A percentile compares a stretch with the other conserved stretches of the same genome.
Evolutionary conservation across 2,888 invertebrate genomes (phyloP).

Genomic region (Heliconius hortense): DNA sequence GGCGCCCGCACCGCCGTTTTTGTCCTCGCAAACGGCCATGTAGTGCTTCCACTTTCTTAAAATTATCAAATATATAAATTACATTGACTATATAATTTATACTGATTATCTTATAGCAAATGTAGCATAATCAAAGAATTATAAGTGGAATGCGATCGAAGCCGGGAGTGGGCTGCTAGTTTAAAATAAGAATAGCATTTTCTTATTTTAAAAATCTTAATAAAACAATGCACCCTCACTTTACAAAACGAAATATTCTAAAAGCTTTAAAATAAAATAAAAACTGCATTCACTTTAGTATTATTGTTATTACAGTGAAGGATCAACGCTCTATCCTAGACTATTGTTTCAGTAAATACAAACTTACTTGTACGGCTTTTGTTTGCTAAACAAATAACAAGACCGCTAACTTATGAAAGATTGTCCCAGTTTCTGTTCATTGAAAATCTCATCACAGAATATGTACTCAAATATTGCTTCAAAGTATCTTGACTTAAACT

Average conservation of each 20-base stretch:
- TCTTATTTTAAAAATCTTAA: not conserved
- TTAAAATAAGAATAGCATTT: not conserved
- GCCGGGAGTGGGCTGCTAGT: not conserved
- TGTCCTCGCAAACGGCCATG: no score
- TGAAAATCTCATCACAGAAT: constrained; percentile 5
- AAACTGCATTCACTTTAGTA: not conserved
- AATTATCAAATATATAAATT: no score
- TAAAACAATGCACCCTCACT: not conserved
- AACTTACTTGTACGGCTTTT: constrained; percentile 14
- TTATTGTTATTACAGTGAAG: constrained; percentile 10
- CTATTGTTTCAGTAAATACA: constrained; percentile 22
- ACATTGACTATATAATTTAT: no score
- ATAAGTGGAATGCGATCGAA: no score
- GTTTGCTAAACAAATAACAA: constrained; percentile 23
- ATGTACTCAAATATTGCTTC: constrained; percentile 6
- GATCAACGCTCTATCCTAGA: constrained; percentile 11
- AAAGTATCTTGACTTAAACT: not conserved
- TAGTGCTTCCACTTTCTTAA: no score
- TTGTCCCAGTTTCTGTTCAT: constrained; percentile 3
- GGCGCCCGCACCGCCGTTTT: no score
- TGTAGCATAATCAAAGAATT: no score
- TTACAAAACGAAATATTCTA: constrained; percentile 4
- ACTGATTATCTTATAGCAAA: no score
- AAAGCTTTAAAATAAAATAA: not conserved
- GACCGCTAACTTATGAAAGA: constrained; percentile 12